Evolutionary conservation across 2,797 vertebrate species (phyloP).

Genomic region (Tiaroga cobitis): DNA sequence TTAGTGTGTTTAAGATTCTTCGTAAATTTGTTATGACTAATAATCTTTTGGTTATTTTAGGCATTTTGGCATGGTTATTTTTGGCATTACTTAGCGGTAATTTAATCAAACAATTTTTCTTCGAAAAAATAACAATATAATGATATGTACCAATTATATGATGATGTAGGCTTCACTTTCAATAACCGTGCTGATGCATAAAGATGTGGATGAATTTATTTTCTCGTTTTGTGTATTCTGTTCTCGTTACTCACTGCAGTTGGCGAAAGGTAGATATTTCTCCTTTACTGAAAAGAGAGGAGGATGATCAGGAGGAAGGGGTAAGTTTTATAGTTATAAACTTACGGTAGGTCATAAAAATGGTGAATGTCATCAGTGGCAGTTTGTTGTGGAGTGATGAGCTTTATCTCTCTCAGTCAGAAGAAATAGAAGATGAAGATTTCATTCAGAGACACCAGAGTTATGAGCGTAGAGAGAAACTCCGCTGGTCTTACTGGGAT

Average conservation of each 20-base stretch:
- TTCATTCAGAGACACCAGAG: constrained; percentile 82
- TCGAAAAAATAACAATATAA: background rate
- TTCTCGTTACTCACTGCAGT: constrained; percentile 70
- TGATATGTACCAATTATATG: background rate
- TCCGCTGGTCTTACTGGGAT: constrained; percentile 83
- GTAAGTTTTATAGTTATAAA: background rate
- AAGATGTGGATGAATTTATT: background rate
- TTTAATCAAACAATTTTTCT: background rate
- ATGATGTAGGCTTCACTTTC: background rate
- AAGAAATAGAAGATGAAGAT: constrained; percentile 83
- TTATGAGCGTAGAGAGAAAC: constrained; percentile 83
- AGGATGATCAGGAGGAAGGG: constrained; percentile 67
- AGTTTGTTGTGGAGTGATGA: background rate
- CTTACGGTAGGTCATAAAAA: background rate
- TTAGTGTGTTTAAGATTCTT: background rate
- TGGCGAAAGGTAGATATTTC: constrained; percentile 83
- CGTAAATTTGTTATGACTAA: background rate
- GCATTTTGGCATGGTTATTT: no score
- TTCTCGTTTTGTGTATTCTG: background rate
- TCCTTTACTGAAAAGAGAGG: constrained; percentile 66
- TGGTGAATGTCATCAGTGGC: background rate
- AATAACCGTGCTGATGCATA: background rate
- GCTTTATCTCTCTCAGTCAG: constrained; percentile 73
- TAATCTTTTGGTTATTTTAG: background rate
- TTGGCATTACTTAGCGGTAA: background rate